Evolutionary conservation across 1,140 invertebrate species (phyloP), one percentile per base, ranked within the genome.

Genomic region (Leguminivora glycinivorella): DNA sequence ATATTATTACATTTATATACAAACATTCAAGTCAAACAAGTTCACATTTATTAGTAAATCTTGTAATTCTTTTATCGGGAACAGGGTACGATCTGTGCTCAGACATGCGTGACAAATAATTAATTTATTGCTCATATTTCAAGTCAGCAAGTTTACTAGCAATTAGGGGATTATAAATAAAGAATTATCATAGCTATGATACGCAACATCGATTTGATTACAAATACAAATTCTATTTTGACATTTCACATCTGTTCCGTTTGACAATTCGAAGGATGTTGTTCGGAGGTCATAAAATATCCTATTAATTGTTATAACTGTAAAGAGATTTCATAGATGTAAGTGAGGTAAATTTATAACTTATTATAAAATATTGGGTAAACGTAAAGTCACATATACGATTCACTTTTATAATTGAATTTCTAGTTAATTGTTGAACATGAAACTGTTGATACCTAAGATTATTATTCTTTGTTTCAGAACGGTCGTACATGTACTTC

Each of bases 1-100:
- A 56, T 56, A 56, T 24, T 56, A 24, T n/a, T n/a, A n/a, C n/a
- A 17, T 60, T 63, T 29, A 29, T 29, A 63, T 29, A 63, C 58
- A 29, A 63, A 63, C 58, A 17, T 31, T 63, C 2, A 29, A 31
- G 14, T 63, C n/a, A 9, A 31, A 17, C 14, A 63, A 17, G 7
- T 63, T n/a, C 17, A 29, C n/a, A 17, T 58, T 58, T 58, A 31
- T 17, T 29, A 63, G 26, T 7, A 31, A 63, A 17, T 17, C 26
- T 10, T 63, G 58, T 17, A 63, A 9, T 29, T 63, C 34, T 63
- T 22, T 19, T 9, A 63, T 34, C 26, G 58, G 26, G n/a, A 63
- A 31, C 17, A 63, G 26, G 6, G n/a, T 17, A 2, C 58, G 14
- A 1, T 63, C 58, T 14, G 19, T 63, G 26, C 58, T 63, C 1